Conservation (phyloP, 2,797 vertebrate genomes). For the Girardinus metallicus region DNA sequence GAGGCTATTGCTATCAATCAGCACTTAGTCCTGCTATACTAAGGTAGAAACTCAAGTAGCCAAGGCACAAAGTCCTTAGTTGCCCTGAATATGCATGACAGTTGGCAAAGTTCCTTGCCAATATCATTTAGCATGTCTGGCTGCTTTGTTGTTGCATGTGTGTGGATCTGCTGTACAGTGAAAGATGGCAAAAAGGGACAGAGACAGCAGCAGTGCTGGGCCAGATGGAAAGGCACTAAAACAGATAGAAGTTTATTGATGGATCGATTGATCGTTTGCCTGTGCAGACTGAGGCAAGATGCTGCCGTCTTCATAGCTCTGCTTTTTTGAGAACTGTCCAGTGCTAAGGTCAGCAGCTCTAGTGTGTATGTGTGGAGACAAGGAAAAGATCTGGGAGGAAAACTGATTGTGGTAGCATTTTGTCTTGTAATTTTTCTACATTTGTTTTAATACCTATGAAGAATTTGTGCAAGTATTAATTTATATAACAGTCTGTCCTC, state of each 20-base stretch:
- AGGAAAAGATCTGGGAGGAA: background rate
- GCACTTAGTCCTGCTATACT: slow-evolving; percentile 40
- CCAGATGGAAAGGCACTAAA: slow-evolving; percentile 66
- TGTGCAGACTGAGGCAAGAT: slow-evolving; percentile 62
- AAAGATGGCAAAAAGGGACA: background rate
- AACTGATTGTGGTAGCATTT: background rate
- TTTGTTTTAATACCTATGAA: slow-evolving; percentile 6
- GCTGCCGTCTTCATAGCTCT: slow-evolving; percentile 57
- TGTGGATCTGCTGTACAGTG: slow-evolving; percentile 37
- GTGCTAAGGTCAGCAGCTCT: slow-evolving; percentile 71
- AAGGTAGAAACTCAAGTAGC: slow-evolving; percentile 33
- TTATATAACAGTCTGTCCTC: background rate
- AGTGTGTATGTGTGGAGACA: slow-evolving; percentile 13
- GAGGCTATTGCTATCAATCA: slow-evolving; percentile 64
- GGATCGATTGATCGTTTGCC: slow-evolving; percentile 69
- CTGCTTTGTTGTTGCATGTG: slow-evolving; percentile 27
- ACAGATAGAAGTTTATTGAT: slow-evolving; percentile 73
- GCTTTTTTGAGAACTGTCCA: slow-evolving; percentile 56
- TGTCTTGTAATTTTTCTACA: slow-evolving; percentile 9
- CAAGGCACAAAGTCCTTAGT: slow-evolving; percentile 27
- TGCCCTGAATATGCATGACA: slow-evolving; percentile 55
- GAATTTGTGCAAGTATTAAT: slow-evolving; percentile 1
- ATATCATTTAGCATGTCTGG: slow-evolving; percentile 52
- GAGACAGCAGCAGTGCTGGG: slow-evolving; percentile 29
- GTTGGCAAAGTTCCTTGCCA: slow-evolving; percentile 47